Percentiles rank a stretch among this genome's conserved stretches.
Evolutionary conservation across 2,113 vertebrate genomes (phyloP).

Genomic region (Osmerus eperlanus): DNA sequence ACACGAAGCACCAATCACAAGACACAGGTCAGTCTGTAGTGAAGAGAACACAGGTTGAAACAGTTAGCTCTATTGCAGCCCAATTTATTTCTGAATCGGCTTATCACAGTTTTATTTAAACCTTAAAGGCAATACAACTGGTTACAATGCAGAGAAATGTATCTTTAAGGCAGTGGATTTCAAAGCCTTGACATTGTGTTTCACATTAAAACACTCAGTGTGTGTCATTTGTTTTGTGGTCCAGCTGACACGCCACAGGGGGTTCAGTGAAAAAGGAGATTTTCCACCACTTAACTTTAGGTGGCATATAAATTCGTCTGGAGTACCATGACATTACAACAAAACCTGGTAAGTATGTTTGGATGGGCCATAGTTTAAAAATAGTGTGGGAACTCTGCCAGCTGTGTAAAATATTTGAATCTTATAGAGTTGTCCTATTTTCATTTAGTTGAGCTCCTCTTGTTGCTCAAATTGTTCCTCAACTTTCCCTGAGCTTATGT

Average conservation of each 20-base stretch:
- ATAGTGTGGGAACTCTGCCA: background rate
- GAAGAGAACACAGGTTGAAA: conserved; percentile 2
- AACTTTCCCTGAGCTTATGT: conserved; percentile 29
- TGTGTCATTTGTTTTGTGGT: conserved; percentile 7
- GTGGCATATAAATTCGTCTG: background rate
- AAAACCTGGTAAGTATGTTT: background rate
- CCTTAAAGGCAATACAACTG: background rate
- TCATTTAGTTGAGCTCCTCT: background rate
- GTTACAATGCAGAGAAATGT: background rate
- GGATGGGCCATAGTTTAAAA: background rate
- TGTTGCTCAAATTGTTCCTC: conserved; percentile 19
- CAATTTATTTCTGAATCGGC: too few species aligned
- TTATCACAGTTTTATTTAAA: too few species aligned
- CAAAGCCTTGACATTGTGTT: background rate
- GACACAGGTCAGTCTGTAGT: conserved; percentile 21
- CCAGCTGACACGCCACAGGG: conserved; percentile 3
- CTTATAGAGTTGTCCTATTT: background rate
- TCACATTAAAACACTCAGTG: background rate
- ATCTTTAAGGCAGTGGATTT: background rate
- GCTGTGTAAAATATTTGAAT: background rate
- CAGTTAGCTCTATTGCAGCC: too few species aligned
- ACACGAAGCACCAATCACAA: conserved; percentile 30
- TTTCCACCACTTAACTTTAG: conserved; percentile 7
- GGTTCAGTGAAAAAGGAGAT: background rate
- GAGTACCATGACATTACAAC: conserved; percentile 3